Evolutionary conservation across 2,113 vertebrate genomes (phyloP).

Genomic region (Herpailurus yagouaroundi): DNA sequence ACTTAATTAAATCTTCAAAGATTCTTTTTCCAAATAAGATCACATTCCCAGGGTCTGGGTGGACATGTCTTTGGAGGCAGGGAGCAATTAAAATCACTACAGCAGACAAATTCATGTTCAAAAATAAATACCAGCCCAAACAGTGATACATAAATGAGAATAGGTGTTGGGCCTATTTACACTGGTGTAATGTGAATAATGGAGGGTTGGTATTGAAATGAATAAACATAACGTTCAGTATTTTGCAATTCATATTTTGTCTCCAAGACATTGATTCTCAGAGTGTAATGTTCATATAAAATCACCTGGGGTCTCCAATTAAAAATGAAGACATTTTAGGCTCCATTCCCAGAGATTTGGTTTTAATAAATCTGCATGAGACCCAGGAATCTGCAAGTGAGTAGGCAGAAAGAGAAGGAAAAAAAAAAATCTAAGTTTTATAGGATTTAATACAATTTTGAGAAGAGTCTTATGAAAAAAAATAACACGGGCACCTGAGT

Average conservation of each 20-base stretch:
- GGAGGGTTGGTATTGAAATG: neutral
- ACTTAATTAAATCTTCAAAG: neutral
- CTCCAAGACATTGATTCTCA: neutral
- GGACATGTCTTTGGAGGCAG: neutral
- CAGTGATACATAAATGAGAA: neutral
- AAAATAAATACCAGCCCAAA: neutral
- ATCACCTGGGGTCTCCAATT: neutral
- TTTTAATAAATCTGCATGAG: neutral
- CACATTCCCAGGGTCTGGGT: neutral
- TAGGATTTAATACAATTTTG: neutral
- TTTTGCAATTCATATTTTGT: constrained; percentile 10
- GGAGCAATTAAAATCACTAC: neutral
- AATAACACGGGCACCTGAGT: no score
- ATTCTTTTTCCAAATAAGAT: neutral
- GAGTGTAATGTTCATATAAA: neutral
- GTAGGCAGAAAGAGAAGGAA: neutral
- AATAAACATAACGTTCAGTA: neutral
- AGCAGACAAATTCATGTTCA: neutral
- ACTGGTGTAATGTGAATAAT: neutral
- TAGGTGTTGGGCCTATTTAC: neutral
- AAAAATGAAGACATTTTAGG: neutral
- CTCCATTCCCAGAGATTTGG: neutral
- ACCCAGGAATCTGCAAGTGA: neutral
- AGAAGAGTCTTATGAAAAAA: neutral
- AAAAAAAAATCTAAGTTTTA: neutral